Base-by-base conservation (phyloP, 2,113 vertebrate genomes). In the Petroica traversi region DNA sequence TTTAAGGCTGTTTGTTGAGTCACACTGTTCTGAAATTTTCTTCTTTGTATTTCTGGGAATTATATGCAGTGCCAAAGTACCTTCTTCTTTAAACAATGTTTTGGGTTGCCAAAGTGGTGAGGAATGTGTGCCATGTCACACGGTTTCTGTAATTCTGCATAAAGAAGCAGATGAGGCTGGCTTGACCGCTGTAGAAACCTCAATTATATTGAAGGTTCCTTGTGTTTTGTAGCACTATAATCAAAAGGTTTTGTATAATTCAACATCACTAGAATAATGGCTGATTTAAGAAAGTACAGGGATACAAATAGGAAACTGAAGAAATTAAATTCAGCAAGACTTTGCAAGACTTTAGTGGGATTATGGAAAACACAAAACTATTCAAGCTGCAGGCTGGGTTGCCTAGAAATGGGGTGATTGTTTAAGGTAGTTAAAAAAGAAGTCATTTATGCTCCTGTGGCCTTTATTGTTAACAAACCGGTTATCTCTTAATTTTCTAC, bases 11-110 rank as follows among this genome's bases (percentile, higher is more conserved):
- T 55, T 91, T 92, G 75, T 92, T 94, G 91, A 95, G 79, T 94
- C 95, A 91, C 79, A 64, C 28, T 36, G 46, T 33, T 92, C 78
- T 80, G 92, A 93, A 95, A 93, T 84, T 86, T 93, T 89, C 34
- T 85, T 84, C 55, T 92, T 81, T 90, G 86, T 95, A 49, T 58
- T 88, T 96, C 69, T 93, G 92, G 93, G 93, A 92, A 92, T 83
- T 77, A 43, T 16, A 75, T 11, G n/a, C 24, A 49, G 26, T 92
- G 95, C 92, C 95, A 94, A 95, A 84, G 82, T 74, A 84, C 67
- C 92, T 94, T 72, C 68, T 94, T 93, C 48, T 93, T 97, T 79
- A 88, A 66, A 83, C 45, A 93, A 61, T 31, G 41, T 75, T 90
- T 78, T 91, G 81, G 63, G 59, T 78, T 93, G 91, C 77, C 85